Evolutionary conservation across 2,113 vertebrate genomes (phyloP).

Genomic region (Erinaceus europaeus): DNA sequence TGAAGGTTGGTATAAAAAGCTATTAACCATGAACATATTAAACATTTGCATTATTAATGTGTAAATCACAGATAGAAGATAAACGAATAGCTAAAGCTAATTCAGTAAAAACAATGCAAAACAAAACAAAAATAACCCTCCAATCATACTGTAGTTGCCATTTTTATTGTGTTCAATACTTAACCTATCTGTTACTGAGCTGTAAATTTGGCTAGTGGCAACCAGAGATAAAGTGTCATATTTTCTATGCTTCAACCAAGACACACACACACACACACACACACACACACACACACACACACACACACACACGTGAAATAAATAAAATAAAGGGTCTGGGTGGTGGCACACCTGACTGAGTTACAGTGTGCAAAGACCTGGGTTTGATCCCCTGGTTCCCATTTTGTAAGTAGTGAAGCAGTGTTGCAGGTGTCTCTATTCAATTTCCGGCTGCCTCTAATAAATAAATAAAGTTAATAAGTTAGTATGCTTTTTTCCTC

Average conservation of each 20-base stretch:
- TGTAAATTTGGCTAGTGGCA: background rate
- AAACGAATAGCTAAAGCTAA: background rate
- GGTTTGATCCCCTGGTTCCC: no score
- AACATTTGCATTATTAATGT: conserved; percentile 20
- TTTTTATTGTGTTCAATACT: background rate
- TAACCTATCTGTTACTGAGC: background rate
- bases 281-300: no score
- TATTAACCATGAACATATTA: background rate
- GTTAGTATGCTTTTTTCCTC: background rate
- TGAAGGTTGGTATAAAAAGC: background rate
- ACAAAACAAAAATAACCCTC: background rate
- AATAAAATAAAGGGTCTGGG: no score
- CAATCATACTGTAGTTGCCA: background rate
- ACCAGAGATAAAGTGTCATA: background rate
- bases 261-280: background rate
- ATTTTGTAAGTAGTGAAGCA: no score
- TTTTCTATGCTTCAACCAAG: background rate
- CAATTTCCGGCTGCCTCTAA: no score
- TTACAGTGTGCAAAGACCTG: no score
- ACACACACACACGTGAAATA: no score
- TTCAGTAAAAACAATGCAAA: background rate
- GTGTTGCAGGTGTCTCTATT: no score
- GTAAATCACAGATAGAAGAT: conserved; percentile 18
- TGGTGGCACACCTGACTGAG: no score
- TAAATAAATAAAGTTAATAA: no score